A percentile compares a stretch with the other conserved stretches of the same genome.
phyloP scores from a whole-genome alignment of 2,888 invertebrate genomes.

The Drosophila limbata region DNA sequence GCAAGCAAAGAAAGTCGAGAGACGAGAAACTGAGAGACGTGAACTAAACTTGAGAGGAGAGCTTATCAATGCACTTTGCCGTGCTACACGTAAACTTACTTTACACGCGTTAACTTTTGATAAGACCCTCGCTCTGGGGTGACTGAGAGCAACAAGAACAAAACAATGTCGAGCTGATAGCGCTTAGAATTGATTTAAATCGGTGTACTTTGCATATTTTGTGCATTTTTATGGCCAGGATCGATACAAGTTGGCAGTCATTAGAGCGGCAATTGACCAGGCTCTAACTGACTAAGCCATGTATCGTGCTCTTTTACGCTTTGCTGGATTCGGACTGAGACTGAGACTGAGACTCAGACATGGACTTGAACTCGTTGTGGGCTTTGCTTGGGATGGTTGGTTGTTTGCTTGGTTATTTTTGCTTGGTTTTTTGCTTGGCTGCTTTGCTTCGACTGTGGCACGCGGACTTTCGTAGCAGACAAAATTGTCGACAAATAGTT shows the following conservation, averaged over 20 bases:
- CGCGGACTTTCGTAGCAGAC: slow-evolving; percentile 80
- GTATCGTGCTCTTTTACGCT: slow-evolving; percentile 74
- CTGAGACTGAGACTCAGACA: slow-evolving; percentile 1
- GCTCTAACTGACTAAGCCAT: background rate
- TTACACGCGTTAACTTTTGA: slow-evolving; percentile 74
- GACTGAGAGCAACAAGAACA: slow-evolving; percentile 13
- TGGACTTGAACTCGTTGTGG: slow-evolving; percentile 9
- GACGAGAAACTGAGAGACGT: slow-evolving; percentile 1
- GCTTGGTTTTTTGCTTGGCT: slow-evolving; percentile 7
- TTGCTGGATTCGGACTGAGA: slow-evolving; percentile 39
- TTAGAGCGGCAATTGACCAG: slow-evolving; percentile 59
- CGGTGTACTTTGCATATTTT: slow-evolving; percentile 72
- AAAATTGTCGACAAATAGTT: slow-evolving; percentile 85
- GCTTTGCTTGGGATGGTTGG: background rate
- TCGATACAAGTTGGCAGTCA: slow-evolving; percentile 53
- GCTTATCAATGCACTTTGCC: slow-evolving; percentile 80
- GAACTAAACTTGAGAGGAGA: background rate
- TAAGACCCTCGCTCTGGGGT: slow-evolving; percentile 28
- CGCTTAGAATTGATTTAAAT: slow-evolving; percentile 76
- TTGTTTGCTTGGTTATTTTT: slow-evolving; percentile 5
- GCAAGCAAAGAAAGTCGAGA: slow-evolving; percentile 59
- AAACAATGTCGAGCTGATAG: slow-evolving; percentile 42
- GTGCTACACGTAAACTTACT: slow-evolving; percentile 80
- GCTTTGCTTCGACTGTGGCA: slow-evolving; percentile 54
- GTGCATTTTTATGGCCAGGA: slow-evolving; percentile 58